Conservation (phyloP, 2,888 invertebrate genomes). For the Pinctada fucata region DNA sequence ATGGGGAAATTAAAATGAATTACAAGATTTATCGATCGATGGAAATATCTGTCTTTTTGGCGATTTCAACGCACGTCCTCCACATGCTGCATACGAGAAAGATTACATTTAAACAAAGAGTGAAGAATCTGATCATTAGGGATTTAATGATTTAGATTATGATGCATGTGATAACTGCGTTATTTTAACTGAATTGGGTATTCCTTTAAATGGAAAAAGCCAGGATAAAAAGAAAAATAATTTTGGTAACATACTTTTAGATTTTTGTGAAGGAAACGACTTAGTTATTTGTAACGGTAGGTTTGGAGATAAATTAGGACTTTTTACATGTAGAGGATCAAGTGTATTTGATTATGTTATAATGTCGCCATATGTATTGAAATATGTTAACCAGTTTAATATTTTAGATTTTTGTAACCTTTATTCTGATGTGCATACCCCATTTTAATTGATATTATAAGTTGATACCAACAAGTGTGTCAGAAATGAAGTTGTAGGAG, state of each 20-base stretch:
- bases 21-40: neutral
- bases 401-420: neutral
- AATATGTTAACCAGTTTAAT: neutral
- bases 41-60: slow-evolving; percentile 6
- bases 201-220: neutral
- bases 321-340: neutral
- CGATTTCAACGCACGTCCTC: slow-evolving; percentile 22
- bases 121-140: neutral
- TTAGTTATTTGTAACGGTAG: neutral
- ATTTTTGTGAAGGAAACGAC: slow-evolving; percentile 2
- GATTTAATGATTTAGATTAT: neutral
- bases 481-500: too few relatives aligned
- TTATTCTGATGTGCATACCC: neutral
- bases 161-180: neutral
- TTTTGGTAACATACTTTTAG: slow-evolving; percentile 1
- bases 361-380: neutral
- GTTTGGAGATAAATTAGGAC: neutral
- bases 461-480: neutral
- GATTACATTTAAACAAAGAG: slow-evolving; percentile 17
- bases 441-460: neutral
- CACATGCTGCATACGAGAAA: neutral
- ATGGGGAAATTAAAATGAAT: slow-evolving; percentile 8
- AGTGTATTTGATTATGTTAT: slow-evolving; percentile 7
- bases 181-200: neutral
- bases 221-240: neutral